Evolutionary conservation across 2,888 invertebrate species (phyloP), one percentile per base, ranked within the genome.

Genomic region (Limnephilus lunatus): DNA sequence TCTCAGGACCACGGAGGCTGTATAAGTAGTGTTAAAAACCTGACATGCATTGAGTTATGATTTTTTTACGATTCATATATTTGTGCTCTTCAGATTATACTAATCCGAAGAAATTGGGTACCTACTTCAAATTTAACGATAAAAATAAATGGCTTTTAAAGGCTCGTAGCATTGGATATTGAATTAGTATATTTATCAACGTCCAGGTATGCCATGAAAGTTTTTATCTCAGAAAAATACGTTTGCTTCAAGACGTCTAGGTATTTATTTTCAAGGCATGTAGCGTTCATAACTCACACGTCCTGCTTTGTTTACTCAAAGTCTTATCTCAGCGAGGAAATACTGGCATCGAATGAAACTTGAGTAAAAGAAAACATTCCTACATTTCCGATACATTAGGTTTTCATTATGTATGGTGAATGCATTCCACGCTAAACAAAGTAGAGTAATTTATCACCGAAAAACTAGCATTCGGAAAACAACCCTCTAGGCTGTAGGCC

Each of bases 401-500:
- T 85, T 91, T 91, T 92, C 87, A 92, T 92, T 92, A 90, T 90
- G 85, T 44, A 87, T 81, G 89, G 87, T 86, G 90, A 81, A 89
- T 81, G 92, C 92, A 92, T 92, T 68, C 80, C 35, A 44, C 35
- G 39, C 86, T 31, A 90, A 90, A 90, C 92, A 90, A 90, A 90
- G 53, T 83, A 90, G 81, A 53, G 90, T 83, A 83, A 92, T 92
- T 92, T 92, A 92, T 92, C 91, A 89, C 48, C 31, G 88, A 80
- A 91, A 90, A 91, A 91, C 90, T 92, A 86, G 53, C 88, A 92
- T 44, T 92, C 92, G 91, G 90, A 82, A 92, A 48, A 30, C 68
- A 68, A n/a, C 68, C 90, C 48, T 68, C 86, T 68, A n/a, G 25
- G 68, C 68, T 68, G 68, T 68, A 7, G 68, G 25, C 9, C 25